phyloP scores from a whole-genome alignment of 2,888 invertebrate genomes.

The Busseola fusca region DNA sequence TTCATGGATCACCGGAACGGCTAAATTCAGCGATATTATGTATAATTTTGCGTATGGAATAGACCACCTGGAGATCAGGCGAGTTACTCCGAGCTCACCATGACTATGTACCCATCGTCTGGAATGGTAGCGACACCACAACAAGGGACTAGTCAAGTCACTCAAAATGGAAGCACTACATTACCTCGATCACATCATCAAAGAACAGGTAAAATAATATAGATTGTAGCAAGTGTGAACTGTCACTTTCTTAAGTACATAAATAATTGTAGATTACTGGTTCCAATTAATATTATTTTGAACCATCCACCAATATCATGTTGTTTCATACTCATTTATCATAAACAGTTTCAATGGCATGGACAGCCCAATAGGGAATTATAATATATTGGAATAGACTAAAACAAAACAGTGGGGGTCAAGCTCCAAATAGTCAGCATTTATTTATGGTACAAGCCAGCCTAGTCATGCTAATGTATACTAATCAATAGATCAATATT shows the following conservation, averaged over 20 bases:
- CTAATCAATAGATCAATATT: conserved; percentile 3
- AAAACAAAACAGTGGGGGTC: conserved; percentile 22
- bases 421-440: conserved; percentile 22
- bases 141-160: conserved; percentile 82
- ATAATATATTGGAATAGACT: conserved; percentile 7
- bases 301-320: too few relatives aligned
- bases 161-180: conserved; percentile 85
- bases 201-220: conserved; percentile 77
- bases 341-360: neutral
- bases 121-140: conserved; percentile 86
- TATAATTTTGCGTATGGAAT: conserved; percentile 81
- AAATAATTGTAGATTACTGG: conserved; percentile 4
- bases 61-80: conserved; percentile 84
- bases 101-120: conserved; percentile 84
- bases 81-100: conserved; percentile 74
- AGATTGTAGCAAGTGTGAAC: conserved; percentile 9
- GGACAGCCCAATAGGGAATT: neutral
- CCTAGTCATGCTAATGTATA: conserved; percentile 7
- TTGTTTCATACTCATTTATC: neutral
- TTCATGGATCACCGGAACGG: conserved; percentile 67
- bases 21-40: conserved; percentile 80
- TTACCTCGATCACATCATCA: conserved; percentile 86
- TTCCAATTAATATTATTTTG: conserved; percentile 5
- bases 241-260: conserved; percentile 29
- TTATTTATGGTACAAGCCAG: conserved; percentile 4